Conservation (phyloP, 2,797 vertebrate species). For the Luscinia luscinia region DNA sequence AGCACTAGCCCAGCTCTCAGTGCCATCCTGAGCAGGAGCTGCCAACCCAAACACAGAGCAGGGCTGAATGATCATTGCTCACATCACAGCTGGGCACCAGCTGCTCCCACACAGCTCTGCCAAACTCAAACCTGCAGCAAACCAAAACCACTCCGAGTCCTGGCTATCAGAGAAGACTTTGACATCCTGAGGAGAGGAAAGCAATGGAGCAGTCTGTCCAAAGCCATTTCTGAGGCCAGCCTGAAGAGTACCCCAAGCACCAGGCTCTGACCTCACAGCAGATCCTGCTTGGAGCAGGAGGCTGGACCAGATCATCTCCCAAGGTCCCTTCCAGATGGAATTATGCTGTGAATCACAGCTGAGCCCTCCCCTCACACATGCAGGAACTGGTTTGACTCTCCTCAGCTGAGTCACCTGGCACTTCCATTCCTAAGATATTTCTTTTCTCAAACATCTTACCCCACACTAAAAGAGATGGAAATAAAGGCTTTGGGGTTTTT, state of each 20-base stretch:
- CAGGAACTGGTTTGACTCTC: conserved; percentile 33
- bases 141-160: neutral
- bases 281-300: neutral
- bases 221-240: neutral
- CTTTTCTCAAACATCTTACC: neutral
- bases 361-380: neutral
- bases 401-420: conserved; percentile 32
- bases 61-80: neutral
- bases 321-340: neutral
- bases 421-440: neutral
- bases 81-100: neutral
- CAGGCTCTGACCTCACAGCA: neutral
- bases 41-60: neutral
- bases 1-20: neutral
- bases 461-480: neutral
- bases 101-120: neutral
- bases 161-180: neutral
- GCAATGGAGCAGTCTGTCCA: neutral
- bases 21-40: neutral
- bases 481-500: neutral
- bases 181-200: neutral
- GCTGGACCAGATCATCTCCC: neutral
- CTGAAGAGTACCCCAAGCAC: neutral
- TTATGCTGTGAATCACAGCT: conserved; percentile 29
- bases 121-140: neutral